Percentiles rank a stretch among this genome's conserved stretches.
Conservation (phyloP, 2,888 invertebrate species). For the Cataglyphis cursor region DNA sequence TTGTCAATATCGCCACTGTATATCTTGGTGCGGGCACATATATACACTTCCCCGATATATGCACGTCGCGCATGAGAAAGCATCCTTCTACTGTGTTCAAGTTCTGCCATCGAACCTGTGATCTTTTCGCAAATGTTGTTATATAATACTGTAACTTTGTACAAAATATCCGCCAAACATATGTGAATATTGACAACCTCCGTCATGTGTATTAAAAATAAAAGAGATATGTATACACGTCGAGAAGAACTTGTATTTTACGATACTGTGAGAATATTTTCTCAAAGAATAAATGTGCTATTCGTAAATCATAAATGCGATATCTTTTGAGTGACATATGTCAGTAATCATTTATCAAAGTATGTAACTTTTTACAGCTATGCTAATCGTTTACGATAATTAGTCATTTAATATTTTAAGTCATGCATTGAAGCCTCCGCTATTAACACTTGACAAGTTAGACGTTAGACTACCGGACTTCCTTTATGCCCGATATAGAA, state of each 20-base stretch:
- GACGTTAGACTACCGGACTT: constrained; percentile 28
- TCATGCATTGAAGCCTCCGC: background rate
- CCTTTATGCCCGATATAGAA: constrained; percentile 9
- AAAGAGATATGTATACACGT: background rate
- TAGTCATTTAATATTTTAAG: constrained; percentile 16
- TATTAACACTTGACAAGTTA: constrained; percentile 24
- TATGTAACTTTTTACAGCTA: constrained; percentile 9
- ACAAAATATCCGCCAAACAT: constrained; percentile 30
- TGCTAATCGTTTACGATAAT: background rate
- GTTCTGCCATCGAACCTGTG: background rate
- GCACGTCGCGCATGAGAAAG: constrained; percentile 25
- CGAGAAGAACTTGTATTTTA: background rate
- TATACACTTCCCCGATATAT: background rate
- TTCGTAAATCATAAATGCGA: constrained; percentile 28
- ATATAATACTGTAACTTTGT: background rate
- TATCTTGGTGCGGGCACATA: constrained; percentile 30
- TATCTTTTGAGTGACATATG: constrained; percentile 23
- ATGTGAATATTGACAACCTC: background rate
- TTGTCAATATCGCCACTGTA: constrained; percentile 48
- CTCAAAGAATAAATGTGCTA: constrained; percentile 24
- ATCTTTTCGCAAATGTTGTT: constrained; percentile 42
- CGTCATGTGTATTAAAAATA: constrained; percentile 30
- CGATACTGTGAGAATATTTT: background rate
- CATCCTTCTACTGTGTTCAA: constrained; percentile 40
- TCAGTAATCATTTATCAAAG: background rate